phyloP scores from a whole-genome alignment of 2,888 invertebrate species.

The Punctoribates punctum region DNA sequence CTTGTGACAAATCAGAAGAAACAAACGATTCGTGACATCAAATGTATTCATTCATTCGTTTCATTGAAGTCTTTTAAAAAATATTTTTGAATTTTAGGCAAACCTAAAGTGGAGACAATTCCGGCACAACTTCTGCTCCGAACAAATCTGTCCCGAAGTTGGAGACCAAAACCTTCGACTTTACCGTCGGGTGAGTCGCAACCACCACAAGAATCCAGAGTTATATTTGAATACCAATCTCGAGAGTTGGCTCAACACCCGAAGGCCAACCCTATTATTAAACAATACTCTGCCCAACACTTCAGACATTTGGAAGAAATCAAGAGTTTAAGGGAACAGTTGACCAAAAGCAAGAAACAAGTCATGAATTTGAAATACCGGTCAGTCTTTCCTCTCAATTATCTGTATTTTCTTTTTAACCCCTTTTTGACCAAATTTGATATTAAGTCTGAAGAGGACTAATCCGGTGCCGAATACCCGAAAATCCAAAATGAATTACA shows the following conservation, averaged over 20 bases:
- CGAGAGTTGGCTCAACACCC: too few species aligned
- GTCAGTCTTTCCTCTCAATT: neutral
- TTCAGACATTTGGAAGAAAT: neutral
- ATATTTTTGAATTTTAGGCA: neutral
- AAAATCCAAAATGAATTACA: slow-evolving; percentile 21
- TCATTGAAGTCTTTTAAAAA: neutral
- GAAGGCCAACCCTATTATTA: neutral
- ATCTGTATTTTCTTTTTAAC: too few species aligned
- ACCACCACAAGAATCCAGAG: neutral
- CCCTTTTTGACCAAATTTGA: neutral
- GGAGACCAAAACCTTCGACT: neutral
- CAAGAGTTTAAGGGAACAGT: neutral
- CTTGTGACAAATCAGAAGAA: neutral
- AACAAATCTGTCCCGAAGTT: neutral
- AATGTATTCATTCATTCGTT: neutral
- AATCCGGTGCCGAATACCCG: slow-evolving; percentile 5
- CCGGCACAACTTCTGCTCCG: slow-evolving; percentile 14
- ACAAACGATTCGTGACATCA: neutral
- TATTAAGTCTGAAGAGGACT: neutral
- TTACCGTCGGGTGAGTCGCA: neutral
- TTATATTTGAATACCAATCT: too few species aligned
- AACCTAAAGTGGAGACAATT: neutral
- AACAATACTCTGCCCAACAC: neutral
- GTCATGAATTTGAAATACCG: slow-evolving; percentile 20
- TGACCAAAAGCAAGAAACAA: slow-evolving; percentile 7